Evolutionary conservation across 2,797 vertebrate genomes (phyloP), one percentile per base, ranked within the genome.

Genomic region (Poecilia velifera): DNA sequence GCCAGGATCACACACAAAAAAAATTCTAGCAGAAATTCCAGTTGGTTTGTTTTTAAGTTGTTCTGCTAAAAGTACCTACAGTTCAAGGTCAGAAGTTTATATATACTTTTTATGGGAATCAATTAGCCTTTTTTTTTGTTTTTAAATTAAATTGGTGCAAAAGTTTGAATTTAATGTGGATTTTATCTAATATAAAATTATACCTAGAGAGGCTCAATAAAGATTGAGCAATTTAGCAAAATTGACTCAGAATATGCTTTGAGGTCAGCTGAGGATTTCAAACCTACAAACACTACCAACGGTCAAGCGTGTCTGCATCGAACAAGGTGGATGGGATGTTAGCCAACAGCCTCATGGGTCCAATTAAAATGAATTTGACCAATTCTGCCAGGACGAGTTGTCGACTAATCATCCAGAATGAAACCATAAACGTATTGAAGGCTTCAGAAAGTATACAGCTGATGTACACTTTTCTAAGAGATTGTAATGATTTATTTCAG

Each of bases 21-120:
- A n/a, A 57, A 70, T 47, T 85, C 78, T 73, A 55, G 72, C 31
- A 46, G 74, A 82, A 86, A 83, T 82, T 81, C 73, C 82, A 81
- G 28, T 87, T 80, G 80, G 49, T 87, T 51, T 64, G 49, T 87
- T 51, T 64, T 73, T 28, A 72, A 47, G 14, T 31, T 47, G 46
- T 20, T 47, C 3, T 20, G 14, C 43, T 72, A 20, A 73, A 73
- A 41, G 8, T 22, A 25, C 39, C 1, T 13, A 2, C 20, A 41
- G 64, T 25, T 68, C 39, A 41, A 41, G 36, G 64, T 2, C 22
- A 41, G 39, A 43, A 5, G 39, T 43, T 68, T 25, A 41, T 18
- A 43, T 25, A 22, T 41, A 68, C 20, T 3, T 10, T 12, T 68
- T 25, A 9, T 41, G 10, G 9, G 1, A 22, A 41, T 20, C 8